Conservation (phyloP, 2,797 vertebrate genomes). For the Lacerta bilineata region DNA sequence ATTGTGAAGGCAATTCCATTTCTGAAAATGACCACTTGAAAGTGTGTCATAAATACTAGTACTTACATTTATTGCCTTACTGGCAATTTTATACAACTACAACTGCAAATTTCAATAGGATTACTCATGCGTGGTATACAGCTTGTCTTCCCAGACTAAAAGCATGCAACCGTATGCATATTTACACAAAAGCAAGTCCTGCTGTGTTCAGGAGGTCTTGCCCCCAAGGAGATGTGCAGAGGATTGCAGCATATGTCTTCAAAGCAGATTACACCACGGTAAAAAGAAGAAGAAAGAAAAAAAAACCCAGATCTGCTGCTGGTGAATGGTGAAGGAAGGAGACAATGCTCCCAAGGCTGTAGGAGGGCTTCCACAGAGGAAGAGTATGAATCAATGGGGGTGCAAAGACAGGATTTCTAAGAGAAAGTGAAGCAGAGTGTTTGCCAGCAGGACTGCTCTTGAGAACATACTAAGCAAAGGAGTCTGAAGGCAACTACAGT, state of each 20-base stretch:
- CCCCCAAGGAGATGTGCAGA: neutral
- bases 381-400: no score
- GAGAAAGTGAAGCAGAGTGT: no score
- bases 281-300: no score
- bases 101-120: constrained; percentile 31
- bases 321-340: no score
- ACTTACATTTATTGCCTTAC: constrained; percentile 33
- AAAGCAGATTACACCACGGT: neutral
- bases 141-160: neutral
- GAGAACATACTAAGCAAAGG: no score
- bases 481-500: no score
- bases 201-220: neutral
- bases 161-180: neutral
- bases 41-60: constrained; percentile 18
- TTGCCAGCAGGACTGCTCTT: no score
- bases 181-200: neutral
- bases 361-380: no score
- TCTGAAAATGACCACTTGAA: constrained; percentile 10
- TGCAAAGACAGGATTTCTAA: no score
- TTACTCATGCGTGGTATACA: constrained; percentile 16
- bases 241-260: neutral
- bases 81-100: neutral
- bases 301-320: no score
- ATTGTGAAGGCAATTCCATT: neutral
- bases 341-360: no score